phyloP scores from a whole-genome alignment of 2,888 invertebrate genomes.

The Agrotis exclamationis region DNA sequence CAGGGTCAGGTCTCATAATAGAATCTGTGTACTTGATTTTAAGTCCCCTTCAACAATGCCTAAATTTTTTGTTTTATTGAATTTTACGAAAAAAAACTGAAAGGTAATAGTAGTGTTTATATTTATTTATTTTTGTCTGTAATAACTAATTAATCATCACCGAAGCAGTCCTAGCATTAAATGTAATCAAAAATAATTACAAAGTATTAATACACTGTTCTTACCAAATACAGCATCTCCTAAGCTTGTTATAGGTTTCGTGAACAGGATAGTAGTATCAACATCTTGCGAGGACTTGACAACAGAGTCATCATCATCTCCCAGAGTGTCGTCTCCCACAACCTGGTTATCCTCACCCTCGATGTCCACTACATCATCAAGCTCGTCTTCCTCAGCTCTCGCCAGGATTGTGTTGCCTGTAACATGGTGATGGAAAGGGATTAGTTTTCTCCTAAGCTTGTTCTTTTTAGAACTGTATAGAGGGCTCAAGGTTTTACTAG shows the following conservation, averaged over 20 bases:
- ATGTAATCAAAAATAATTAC: no score
- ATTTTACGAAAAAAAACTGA: background rate
- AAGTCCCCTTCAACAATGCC: background rate
- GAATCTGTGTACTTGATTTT: background rate
- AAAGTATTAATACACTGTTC: background rate
- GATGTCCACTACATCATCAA: constrained; percentile 93
- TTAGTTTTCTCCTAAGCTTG: background rate
- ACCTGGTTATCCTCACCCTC: constrained; percentile 92
- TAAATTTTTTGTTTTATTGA: background rate
- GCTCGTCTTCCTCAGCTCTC: constrained; percentile 93
- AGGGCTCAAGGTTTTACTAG: no score
- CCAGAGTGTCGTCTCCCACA: constrained; percentile 92
- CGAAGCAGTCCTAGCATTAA: no score
- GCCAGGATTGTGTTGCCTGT: constrained; percentile 88
- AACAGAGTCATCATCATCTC: constrained; percentile 91
- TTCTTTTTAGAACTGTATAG: background rate
- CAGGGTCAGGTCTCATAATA: constrained; percentile 14
- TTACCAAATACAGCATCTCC: constrained; percentile 93
- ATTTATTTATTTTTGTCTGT: no score
- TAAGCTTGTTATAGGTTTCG: constrained; percentile 93
- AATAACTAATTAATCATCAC: no score
- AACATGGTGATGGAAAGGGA: constrained; percentile 53
- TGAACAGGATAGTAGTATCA: constrained; percentile 97
- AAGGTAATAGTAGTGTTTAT: no score
- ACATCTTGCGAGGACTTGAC: constrained; percentile 96